Evolutionary conservation across 1,140 invertebrate genomes (phyloP), one percentile per base, ranked within the genome.

Genomic region (Vanessa tameamea): DNA sequence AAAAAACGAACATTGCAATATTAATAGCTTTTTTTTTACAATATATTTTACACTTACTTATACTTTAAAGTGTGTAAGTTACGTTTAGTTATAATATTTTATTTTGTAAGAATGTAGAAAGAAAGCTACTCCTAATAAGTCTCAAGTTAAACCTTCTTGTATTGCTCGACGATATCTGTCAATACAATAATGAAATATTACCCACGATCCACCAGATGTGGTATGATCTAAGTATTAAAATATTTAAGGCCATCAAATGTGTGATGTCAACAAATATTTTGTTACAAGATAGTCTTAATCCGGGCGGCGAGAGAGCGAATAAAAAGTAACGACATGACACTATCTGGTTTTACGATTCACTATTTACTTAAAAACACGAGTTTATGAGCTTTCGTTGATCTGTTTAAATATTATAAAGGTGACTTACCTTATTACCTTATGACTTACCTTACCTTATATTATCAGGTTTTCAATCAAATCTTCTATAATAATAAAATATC

Each of bases 351-450:
- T 70, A 70, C 59, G 69, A 51, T 59, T 16, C 11, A 20, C 16
- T 69, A 69, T 64, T 70, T 70, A 53, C 59, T 51, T 64, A 64
- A 64, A 64, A 64, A 37, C 31, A 50, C 65, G 47, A 51, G n/a
- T 68, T 73, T 73, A 68, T 64, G 59, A 61, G 20, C 55, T 59
- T 59, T 59, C 37, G n/a, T 47, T 51, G 55, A 16, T 23, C 50
- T 43, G 37, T 8, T 8, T 0, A 43, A 31, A 31, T 31, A 31
- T 3, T 31, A 4, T 31, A 31, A 31, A 31, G 6, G 26, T n/a
- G n/a, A n/a, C n/a, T n/a, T n/a, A n/a, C n/a, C n/a, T n/a, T n/a
- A n/a, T n/a, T n/a, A n/a, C n/a, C n/a, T n/a, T n/a, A n/a, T n/a
- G n/a, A n/a, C n/a, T n/a, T n/a, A n/a, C n/a, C n/a, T n/a, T n/a